Base-by-base conservation (phyloP, 2,888 invertebrate genomes). In the Plebejus anna region DNA sequence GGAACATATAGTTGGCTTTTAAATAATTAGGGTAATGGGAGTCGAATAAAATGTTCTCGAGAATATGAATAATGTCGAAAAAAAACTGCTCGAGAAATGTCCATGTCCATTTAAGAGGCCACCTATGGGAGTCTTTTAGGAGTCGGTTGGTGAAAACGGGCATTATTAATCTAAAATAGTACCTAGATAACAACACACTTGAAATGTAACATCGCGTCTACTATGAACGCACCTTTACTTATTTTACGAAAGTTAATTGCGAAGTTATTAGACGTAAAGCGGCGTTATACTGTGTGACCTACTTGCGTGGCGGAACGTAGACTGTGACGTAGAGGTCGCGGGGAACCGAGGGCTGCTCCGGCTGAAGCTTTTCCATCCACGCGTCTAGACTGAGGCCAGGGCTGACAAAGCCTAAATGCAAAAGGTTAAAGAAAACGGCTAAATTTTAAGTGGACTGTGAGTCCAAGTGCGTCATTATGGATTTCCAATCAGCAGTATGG, bases 301-400 rank as follows among this genome's bases (percentile, higher is more conserved):
- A 72, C 51, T 72, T 72, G 7, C n/a, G 59, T 22, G 3, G 59
- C 28, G 59, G 59, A 22, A 61, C 59, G 38, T 72, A 71, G 42
- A n/a, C 42, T 42, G 38, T 70, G 70, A 16, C 70, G 71, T 71
- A 72, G 47, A 72, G 72, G 72, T 72, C 72, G 72, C 13, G 47
- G 70, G 38, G 72, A n/a, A 42, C 47, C 47, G 47, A 22, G 72
- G 22, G 28, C 51, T 22, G n/a, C 51, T 13, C 22, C 72, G 72
- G 22, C 51, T 22, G 47, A 73, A 73, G 51, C 55, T 73, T 71
- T 73, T 42, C 72, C 72, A 51, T 47, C 72, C 72, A 72, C 72
- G 72, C 72, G 72, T 72, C 72, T 72, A 72, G 72, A 72, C 72
- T 9, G 22, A 7, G 22, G 22, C 22, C 22, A 61, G 59, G 59